Percentiles rank a stretch among this genome's conserved stretches.
Evolutionary conservation across 2,888 invertebrate species (phyloP).

Genomic region (Hydrotaea diabolus): DNA sequence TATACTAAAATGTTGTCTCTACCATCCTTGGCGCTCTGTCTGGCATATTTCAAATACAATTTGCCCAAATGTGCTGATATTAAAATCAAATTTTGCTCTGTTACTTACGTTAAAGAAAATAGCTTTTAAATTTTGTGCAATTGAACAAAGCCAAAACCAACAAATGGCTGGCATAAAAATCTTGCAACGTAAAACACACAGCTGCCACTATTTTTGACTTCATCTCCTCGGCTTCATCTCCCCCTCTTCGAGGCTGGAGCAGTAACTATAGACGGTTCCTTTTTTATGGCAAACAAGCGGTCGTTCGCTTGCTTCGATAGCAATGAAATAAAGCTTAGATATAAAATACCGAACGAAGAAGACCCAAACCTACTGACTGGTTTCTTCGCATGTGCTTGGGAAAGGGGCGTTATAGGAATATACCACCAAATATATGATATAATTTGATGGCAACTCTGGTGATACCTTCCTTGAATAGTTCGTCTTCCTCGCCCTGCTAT

Average conservation of each 20-base stretch:
- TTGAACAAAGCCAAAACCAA: conserved; percentile 62
- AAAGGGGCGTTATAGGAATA: conserved; percentile 24
- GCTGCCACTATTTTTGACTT: neutral
- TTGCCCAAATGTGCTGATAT: conserved; percentile 34
- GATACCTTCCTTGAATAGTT: conserved; percentile 29
- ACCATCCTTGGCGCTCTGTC: too few relatives aligned
- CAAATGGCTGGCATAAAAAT: conserved; percentile 48
- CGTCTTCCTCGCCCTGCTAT: too few relatives aligned
- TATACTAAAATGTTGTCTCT: too few relatives aligned
- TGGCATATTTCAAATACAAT: too few relatives aligned
- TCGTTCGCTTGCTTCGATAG: conserved; percentile 32
- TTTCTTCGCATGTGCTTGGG: too few relatives aligned
- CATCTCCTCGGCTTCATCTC: too few relatives aligned
- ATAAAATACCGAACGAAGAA: conserved; percentile 64
- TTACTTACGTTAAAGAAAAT: conserved; percentile 57
- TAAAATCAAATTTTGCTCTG: conserved; percentile 66
- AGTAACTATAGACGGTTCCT: neutral
- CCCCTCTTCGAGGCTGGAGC: neutral
- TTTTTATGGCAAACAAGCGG: neutral
- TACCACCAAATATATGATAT: conserved; percentile 39
- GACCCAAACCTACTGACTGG: too few relatives aligned
- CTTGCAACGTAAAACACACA: conserved; percentile 26
- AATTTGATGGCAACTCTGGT: conserved; percentile 49
- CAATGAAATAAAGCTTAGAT: conserved; percentile 59
- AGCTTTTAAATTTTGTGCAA: conserved; percentile 67